Conservation (phyloP, 2,888 invertebrate species). For the Eueremaeus valkanovi region DNA sequence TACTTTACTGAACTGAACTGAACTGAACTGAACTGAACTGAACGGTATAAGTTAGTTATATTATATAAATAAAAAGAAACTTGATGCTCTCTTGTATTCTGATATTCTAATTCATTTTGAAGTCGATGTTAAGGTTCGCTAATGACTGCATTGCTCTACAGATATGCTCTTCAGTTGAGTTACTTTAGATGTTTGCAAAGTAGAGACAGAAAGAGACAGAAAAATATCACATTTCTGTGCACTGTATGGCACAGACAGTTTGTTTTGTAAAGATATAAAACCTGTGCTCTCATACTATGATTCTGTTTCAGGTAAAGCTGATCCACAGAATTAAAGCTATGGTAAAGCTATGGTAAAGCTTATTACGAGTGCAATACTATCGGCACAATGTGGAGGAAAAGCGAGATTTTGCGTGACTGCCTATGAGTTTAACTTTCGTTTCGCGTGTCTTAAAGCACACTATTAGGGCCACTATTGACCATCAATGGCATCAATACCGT, state of each 20-base stretch:
- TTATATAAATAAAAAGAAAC: too few species aligned
- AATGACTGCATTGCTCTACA: slow-evolving; percentile 27
- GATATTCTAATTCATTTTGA: slow-evolving; percentile 22
- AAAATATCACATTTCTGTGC: slow-evolving; percentile 17
- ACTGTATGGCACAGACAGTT: not conserved
- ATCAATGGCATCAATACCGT: not conserved
- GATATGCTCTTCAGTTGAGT: not conserved
- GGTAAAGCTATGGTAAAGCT: too few species aligned
- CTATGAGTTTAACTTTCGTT: slow-evolving; percentile 10
- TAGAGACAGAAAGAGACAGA: not conserved
- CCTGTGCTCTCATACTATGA: not conserved
- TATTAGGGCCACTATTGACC: slow-evolving; percentile 19
- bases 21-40: too few species aligned
- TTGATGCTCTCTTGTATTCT: not conserved
- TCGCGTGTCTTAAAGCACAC: slow-evolving; percentile 4
- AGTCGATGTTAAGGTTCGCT: slow-evolving; percentile 7
- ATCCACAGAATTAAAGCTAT: not conserved
- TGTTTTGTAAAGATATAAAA: slow-evolving; percentile 5
- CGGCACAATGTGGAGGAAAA: not conserved
- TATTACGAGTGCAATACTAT: slow-evolving; percentile 1
- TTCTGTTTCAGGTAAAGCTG: slow-evolving; percentile 3
- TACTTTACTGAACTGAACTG: too few species aligned
- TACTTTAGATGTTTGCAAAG: not conserved
- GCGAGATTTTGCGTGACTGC: slow-evolving; percentile 7
- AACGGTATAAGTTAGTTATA: too few species aligned